A percentile compares a stretch with the other conserved stretches of the same genome.
phyloP scores from a whole-genome alignment of 2,888 invertebrate species.

The Hybos culiciformis region DNA sequence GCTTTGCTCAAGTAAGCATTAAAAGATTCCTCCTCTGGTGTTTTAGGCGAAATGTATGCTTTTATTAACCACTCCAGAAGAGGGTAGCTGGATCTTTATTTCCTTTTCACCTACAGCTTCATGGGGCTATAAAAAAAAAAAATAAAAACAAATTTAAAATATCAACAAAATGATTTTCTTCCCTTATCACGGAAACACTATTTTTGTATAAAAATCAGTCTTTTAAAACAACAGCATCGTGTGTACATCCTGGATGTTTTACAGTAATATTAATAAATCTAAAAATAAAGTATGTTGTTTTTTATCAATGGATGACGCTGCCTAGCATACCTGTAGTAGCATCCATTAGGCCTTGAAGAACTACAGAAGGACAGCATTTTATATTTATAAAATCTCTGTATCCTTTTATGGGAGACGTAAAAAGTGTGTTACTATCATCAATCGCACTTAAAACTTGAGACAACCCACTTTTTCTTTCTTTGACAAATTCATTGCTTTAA shows the following conservation, averaged over 20 bases:
- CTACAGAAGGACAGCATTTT: constrained; percentile 4
- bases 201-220: neutral
- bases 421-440: constrained; percentile 3
- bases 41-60: constrained; percentile 10
- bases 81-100: no score
- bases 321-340: neutral
- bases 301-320: neutral
- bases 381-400: constrained; percentile 4
- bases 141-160: no score
- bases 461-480: neutral
- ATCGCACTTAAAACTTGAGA: neutral
- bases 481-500: no score
- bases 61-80: constrained; percentile 16
- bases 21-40: constrained; percentile 16
- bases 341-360: constrained; percentile 5
- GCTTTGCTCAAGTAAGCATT: constrained; percentile 14
- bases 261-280: constrained; percentile 1
- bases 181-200: no score
- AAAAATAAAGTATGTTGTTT: neutral
- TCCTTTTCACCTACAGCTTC: no score
- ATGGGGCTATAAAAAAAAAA: no score
- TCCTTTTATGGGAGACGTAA: neutral
- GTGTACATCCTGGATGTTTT: constrained; percentile 2
- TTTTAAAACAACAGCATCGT: neutral
- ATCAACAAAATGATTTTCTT: no score